phyloP scores from a whole-genome alignment of 2,797 vertebrate genomes.

The Bucorvus abyssinicus region DNA sequence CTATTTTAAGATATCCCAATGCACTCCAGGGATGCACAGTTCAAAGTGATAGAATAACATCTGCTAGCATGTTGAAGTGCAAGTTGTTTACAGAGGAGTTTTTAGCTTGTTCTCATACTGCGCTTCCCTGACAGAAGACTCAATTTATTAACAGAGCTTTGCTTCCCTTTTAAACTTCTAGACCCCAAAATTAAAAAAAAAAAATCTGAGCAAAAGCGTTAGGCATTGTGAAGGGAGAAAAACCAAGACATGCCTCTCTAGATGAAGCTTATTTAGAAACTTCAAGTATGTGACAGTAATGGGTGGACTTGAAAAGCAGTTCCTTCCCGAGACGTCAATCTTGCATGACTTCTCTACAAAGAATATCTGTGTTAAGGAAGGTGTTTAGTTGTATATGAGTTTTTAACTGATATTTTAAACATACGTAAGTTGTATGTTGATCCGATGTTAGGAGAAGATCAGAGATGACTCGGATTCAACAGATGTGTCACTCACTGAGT shows the following conservation, averaged over 20 bases:
- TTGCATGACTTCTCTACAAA: not conserved
- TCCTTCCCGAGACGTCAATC: not conserved
- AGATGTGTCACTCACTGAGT: not conserved
- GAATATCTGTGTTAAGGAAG: not conserved
- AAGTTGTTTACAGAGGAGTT: conserved; percentile 68
- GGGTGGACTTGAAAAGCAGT: not conserved
- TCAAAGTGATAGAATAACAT: conserved; percentile 77
- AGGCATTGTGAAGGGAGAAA: not conserved
- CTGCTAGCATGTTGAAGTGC: conserved; percentile 68
- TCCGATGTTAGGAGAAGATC: not conserved
- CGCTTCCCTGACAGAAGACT: not conserved
- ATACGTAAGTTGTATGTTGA: not conserved
- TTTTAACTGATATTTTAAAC: not conserved
- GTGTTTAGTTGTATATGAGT: not conserved
- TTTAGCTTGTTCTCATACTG: conserved; percentile 17
- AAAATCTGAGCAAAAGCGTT: not conserved
- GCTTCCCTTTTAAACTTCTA: conserved; percentile 24
- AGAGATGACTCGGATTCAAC: accelerated
- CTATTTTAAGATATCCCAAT: conserved; percentile 93
- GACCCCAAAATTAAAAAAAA: not conserved
- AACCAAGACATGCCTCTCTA: not conserved
- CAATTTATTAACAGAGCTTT: not conserved
- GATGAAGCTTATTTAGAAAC: conserved; percentile 18
- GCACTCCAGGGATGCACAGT: conserved; percentile 80
- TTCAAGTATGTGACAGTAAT: not conserved